phyloP scores from a whole-genome alignment of 2,888 invertebrate species.

The Andrena praecox region DNA sequence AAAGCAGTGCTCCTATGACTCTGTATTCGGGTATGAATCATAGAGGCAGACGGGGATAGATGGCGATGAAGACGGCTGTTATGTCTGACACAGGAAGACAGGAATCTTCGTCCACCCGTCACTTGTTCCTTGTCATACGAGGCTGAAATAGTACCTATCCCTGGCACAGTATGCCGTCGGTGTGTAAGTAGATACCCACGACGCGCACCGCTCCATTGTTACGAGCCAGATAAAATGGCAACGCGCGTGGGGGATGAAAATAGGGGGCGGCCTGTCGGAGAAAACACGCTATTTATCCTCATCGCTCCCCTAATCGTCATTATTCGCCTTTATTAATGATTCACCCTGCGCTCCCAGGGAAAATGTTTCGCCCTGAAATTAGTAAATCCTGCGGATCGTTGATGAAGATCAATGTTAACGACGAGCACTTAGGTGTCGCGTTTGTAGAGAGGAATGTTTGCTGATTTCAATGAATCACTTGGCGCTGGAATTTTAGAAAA shows the following conservation, averaged over 20 bases:
- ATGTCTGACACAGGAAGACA: conserved; percentile 35
- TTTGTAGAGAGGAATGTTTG: neutral
- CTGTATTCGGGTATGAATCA: conserved; percentile 12
- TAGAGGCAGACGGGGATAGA: conserved; percentile 17
- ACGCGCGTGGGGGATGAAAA: conserved; percentile 3
- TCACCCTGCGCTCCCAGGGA: too few relatives aligned
- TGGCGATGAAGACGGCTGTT: conserved; percentile 33
- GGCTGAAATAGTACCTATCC: conserved; percentile 47
- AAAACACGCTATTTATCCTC: conserved; percentile 8
- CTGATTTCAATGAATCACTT: neutral
- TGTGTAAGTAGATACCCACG: conserved; percentile 5
- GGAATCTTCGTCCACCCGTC: conserved; percentile 33
- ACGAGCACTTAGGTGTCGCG: neutral
- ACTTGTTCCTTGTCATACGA: conserved; percentile 28
- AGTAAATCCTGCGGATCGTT: neutral
- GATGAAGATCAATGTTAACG: neutral
- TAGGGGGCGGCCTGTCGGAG: conserved; percentile 1
- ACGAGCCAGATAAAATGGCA: conserved; percentile 29
- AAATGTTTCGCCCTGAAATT: neutral
- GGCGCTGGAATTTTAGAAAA: neutral
- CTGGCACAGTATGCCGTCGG: conserved; percentile 27
- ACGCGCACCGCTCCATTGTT: conserved; percentile 40
- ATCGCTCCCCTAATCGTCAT: neutral
- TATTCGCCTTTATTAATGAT: conserved; percentile 4
- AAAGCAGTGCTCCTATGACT: neutral